Percentiles rank a stretch among this genome's conserved stretches.
These are phyloP conservation scores for Sitta europaea DNA, from an alignment of 2,113 vertebrate genomes.

Conservation along the genomic window DNA sequence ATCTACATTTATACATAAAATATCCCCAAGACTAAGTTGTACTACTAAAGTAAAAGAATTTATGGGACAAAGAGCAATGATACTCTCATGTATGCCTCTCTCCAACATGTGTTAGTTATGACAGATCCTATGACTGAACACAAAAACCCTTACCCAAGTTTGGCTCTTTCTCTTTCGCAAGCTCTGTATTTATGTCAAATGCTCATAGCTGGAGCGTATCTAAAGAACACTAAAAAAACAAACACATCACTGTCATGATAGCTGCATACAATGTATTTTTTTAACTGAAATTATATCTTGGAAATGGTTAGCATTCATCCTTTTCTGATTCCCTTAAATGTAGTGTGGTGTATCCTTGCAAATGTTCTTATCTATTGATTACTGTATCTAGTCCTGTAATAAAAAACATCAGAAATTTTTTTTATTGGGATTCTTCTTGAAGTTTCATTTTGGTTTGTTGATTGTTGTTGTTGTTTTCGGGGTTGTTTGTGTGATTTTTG, in stretches of 20 bases:
- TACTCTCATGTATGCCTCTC: background rate
- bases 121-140: background rate
- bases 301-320: background rate
- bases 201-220: background rate
- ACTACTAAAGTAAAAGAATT: background rate
- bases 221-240: background rate
- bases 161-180: background rate
- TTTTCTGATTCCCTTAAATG: background rate
- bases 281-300: background rate
- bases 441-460: background rate
- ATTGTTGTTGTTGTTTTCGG: background rate
- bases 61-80: background rate
- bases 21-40: background rate
- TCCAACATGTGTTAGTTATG: background rate
- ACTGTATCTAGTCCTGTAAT: background rate
- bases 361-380: background rate
- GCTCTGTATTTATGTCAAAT: background rate
- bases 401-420: background rate
- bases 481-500: background rate
- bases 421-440: background rate
- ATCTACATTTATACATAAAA: background rate
- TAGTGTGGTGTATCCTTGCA: background rate
- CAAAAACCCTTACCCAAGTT: background rate
- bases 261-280: background rate
- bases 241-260: background rate